Conservation (phyloP, 2,888 invertebrate species). For the Liopterus haemorrhoidalis region DNA sequence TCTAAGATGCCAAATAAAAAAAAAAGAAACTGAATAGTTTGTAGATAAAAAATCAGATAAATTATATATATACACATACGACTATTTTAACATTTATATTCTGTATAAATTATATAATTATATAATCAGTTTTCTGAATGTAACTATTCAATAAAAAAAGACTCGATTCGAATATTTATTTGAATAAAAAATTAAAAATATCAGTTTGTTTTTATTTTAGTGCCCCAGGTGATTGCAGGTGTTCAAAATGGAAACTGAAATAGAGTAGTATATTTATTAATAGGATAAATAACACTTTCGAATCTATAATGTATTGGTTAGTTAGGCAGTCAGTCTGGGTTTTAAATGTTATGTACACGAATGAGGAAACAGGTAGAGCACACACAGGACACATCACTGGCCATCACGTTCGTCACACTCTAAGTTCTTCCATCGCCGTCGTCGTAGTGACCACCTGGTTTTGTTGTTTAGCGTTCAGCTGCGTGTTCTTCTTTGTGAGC, state of each 20-base stretch:
- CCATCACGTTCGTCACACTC: constrained; percentile 66
- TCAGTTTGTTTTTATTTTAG: too few relatives aligned
- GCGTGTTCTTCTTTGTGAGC: constrained; percentile 69
- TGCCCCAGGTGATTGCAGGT: not conserved
- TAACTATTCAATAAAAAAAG: constrained; percentile 20
- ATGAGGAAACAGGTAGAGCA: too few relatives aligned
- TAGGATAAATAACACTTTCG: constrained; percentile 25
- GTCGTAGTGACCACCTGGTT: too few relatives aligned
- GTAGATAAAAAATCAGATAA: constrained; percentile 19
- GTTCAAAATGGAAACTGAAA: constrained; percentile 17
- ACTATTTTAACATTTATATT: constrained; percentile 24
- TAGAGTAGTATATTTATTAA: constrained; percentile 25
- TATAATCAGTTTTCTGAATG: constrained; percentile 22
- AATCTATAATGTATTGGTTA: constrained; percentile 24
- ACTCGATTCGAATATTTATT: too few relatives aligned
- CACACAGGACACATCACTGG: constrained; percentile 5
- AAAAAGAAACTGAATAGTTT: constrained; percentile 17
- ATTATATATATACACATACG: too few relatives aligned
- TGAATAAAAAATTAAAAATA: too few relatives aligned
- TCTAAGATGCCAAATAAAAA: constrained; percentile 23
- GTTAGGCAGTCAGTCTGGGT: too few relatives aligned
- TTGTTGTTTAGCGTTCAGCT: constrained; percentile 56
- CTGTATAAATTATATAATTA: constrained; percentile 21
- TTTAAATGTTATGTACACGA: too few relatives aligned
- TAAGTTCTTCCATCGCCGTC: constrained; percentile 70